Percentiles rank a stretch among this genome's conserved stretches.
Evolutionary conservation across 1,140 invertebrate species (phyloP).

Genomic region (Zaprionus lachaisei): DNA sequence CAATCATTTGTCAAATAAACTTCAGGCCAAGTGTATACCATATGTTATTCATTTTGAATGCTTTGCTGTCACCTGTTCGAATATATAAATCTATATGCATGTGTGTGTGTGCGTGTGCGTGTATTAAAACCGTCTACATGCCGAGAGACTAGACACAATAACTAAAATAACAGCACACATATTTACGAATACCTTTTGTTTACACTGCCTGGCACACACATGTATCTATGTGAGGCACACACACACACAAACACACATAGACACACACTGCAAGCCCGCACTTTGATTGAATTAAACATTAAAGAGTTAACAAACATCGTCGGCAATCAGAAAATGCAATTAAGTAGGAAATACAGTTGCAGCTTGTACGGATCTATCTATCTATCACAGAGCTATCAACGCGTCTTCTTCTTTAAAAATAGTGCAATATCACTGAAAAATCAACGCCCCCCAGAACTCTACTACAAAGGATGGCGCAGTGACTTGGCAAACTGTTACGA

Average conservation of each 20-base stretch:
- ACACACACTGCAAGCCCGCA: constrained; percentile 8
- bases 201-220: constrained; percentile 23
- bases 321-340: constrained; percentile 46
- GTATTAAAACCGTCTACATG: constrained; percentile 58
- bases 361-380: constrained; percentile 5
- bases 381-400: not conserved
- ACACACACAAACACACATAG: not conserved
- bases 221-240: constrained; percentile 20
- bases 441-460: constrained; percentile 68
- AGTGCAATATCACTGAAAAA: constrained; percentile 77
- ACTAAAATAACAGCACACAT: constrained; percentile 59
- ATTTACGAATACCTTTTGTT: constrained; percentile 55
- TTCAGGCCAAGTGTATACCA: not conserved
- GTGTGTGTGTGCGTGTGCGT: constrained; percentile 3
- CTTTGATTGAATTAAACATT: constrained; percentile 51
- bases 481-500: constrained; percentile 45
- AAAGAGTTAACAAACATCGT: constrained; percentile 5
- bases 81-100: constrained; percentile 17
- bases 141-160: constrained; percentile 69
- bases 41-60: constrained; percentile 9
- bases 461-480: constrained; percentile 26
- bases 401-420: constrained; percentile 34
- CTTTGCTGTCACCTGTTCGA: constrained; percentile 48
- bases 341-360: constrained; percentile 43
- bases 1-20: not conserved